Evolutionary conservation across 2,113 vertebrate genomes (phyloP).

Genomic region (Anas platyrhynchos): DNA sequence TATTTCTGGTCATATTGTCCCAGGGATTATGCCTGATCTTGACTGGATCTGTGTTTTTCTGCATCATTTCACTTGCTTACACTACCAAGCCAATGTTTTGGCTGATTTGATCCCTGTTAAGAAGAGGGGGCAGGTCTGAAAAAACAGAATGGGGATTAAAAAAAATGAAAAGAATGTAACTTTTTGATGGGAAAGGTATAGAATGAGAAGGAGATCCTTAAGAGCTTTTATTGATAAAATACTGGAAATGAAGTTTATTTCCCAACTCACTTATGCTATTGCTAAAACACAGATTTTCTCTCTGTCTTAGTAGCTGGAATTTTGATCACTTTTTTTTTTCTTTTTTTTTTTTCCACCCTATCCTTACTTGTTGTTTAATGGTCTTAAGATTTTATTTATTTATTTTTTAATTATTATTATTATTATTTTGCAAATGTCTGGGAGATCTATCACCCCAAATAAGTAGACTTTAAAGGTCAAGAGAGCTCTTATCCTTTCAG

Average conservation of each 20-base stretch:
- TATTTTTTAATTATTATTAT: neutral
- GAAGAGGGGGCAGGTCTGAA: neutral
- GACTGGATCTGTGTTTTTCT: neutral
- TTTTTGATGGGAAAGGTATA: neutral
- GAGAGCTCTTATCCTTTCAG: conserved; percentile 66
- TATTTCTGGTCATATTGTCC: neutral
- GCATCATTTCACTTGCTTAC: neutral
- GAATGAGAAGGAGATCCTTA: neutral
- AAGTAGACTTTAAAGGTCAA: conserved; percentile 70
- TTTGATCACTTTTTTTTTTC: neutral
- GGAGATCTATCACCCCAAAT: conserved; percentile 56
- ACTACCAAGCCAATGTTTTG: neutral
- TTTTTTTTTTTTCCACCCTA: neutral
- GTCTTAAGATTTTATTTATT: neutral
- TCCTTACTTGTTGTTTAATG: conserved; percentile 20
- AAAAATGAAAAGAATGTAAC: neutral
- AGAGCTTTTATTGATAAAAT: neutral
- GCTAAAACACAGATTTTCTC: conserved; percentile 3
- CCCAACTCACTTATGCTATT: neutral
- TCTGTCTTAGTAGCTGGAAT: neutral
- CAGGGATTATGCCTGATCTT: neutral
- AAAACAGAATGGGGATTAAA: neutral
- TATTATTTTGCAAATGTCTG: neutral
- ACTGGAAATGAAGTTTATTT: neutral
- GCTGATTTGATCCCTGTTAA: neutral